Evolutionary conservation across 2,113 vertebrate genomes (phyloP), one percentile per base, ranked within the genome.

Genomic region (Crotalus helleri): DNA sequence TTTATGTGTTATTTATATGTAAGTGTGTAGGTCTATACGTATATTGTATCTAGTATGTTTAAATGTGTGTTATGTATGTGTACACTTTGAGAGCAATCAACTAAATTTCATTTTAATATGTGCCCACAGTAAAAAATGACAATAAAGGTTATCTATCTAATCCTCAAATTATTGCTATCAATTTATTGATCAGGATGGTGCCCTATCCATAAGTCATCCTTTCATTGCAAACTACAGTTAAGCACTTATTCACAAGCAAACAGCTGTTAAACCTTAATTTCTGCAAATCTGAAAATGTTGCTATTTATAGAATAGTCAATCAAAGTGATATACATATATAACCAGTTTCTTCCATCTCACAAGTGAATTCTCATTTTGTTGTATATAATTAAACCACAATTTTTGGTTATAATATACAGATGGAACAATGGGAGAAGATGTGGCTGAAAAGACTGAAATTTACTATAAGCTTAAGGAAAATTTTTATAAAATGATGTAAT

Each of bases 131-230:
- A 51, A 51, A 51, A 51, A 51, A 51, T 51, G 49, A 9, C 49
- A 51, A 51, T 51, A 51, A 51, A 51, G 49, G 49, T 51, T 51
- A 51, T 51, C 49, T 51, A 51, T 51, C 49, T 51, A 51, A 51
- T 1, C 6, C 89, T 57, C 91, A 61, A 1, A 33, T 86, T 69
- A 92, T 7, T 61, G 46, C 8, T 92, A 26, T 90, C 89, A 94
- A 26, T 92, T 33, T 81, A 81, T 81, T 69, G 92, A 95, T 55
- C 0, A 92, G 26, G 95, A 92, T 81, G 96, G 95, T 89, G 23
- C 7, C 91, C 49, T 88, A 8, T 92, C 92, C 53, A 64, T 54
- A 95, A 92, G n/a, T 61, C n/a, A 7, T 51, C 90, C 23, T 26
- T 89, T 9, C 61, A 92, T 91, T 49, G 94, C 61, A 95, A 49